Percentiles rank a stretch among this genome's conserved stretches.
phyloP scores from a whole-genome alignment of 2,113 vertebrate genomes.

The Pituophis catenifer region DNA sequence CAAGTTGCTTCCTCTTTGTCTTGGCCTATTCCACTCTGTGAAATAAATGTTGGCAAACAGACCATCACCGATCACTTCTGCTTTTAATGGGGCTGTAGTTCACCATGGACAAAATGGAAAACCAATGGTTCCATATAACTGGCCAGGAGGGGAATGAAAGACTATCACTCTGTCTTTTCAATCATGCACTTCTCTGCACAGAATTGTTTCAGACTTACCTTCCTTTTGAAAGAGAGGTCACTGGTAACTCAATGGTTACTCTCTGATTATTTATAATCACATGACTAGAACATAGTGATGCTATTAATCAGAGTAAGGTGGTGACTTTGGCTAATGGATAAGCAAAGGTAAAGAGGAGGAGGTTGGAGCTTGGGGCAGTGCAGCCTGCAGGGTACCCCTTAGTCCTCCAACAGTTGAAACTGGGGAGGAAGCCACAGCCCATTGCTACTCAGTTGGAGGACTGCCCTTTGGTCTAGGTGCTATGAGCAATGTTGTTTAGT shows the following conservation, averaged over 20 bases:
- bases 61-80: background rate
- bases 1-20: background rate
- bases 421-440: background rate
- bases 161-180: background rate
- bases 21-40: background rate
- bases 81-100: background rate
- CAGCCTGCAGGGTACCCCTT: background rate
- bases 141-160: background rate
- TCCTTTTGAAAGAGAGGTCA: background rate
- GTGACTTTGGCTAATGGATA: background rate
- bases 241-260: background rate
- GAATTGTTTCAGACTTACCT: background rate
- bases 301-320: background rate
- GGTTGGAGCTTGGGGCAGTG: background rate
- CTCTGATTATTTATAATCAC: background rate
- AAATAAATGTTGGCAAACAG: background rate
- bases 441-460: background rate
- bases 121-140: background rate
- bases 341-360: background rate
- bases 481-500: background rate
- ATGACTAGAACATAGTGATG: background rate
- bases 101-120: background rate
- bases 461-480: background rate
- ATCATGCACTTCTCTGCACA: background rate
- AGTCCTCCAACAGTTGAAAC: background rate